Conservation (phyloP, 2,797 vertebrate genomes). For the Lacerta bilineata region DNA sequence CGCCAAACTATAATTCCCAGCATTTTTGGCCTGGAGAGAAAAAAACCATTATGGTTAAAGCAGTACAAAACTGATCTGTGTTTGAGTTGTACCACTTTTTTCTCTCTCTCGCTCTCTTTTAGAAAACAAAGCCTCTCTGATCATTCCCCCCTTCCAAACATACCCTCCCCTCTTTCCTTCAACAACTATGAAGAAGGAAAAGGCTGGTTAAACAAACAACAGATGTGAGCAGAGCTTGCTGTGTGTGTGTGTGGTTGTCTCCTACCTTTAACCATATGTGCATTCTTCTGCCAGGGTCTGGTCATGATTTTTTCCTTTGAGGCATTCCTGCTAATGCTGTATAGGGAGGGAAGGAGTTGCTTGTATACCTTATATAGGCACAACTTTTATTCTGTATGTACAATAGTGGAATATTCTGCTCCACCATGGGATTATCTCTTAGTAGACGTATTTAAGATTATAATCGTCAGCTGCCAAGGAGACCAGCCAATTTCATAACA, state of each 20-base stretch:
- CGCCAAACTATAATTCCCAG: neutral
- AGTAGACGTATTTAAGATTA: neutral
- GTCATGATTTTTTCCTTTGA: conserved; percentile 44
- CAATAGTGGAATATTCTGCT: too few species aligned
- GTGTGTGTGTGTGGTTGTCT: conserved; percentile 63
- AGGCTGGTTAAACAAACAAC: conserved; percentile 73
- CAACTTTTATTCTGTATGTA: neutral
- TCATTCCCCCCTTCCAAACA: conserved; percentile 51
- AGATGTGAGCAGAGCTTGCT: conserved; percentile 71
- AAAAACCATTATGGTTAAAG: neutral
- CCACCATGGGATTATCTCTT: neutral
- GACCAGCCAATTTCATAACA: conserved; percentile 42
- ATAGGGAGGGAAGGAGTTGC: neutral
- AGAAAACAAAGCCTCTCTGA: conserved; percentile 40
- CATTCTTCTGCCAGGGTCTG: conserved; percentile 35
- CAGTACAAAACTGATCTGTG: neutral
- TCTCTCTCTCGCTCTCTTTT: neutral
- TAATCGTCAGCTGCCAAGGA: conserved; percentile 11
- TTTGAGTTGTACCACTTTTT: neutral
- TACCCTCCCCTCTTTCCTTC: conserved; percentile 47
- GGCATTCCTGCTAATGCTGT: conserved; percentile 14
- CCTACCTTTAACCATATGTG: conserved; percentile 68
- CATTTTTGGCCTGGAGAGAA: too few species aligned
- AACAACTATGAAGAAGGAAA: conserved; percentile 29
- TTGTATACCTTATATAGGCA: conserved; percentile 23